These are phyloP conservation scores for Apodemia mormo DNA, from an alignment of 2,888 invertebrate genomes.

Conservation along the genomic window DNA sequence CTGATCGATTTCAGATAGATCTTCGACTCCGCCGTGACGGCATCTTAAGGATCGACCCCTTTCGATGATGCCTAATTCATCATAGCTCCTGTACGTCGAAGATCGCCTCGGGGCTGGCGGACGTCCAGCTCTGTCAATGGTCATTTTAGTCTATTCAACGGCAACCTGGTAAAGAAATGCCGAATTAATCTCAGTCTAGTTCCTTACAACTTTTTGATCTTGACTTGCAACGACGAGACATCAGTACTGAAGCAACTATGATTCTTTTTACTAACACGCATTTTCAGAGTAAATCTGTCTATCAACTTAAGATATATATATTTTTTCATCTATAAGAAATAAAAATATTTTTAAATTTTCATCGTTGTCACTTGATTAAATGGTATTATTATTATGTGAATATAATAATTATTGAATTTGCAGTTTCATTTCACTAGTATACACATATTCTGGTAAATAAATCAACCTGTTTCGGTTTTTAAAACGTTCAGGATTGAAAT, in stretches of 20 bases:
- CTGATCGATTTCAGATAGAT: conserved; percentile 46
- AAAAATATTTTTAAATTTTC: too few species aligned
- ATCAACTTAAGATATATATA: too few species aligned
- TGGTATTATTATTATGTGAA: too few species aligned
- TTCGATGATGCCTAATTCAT: conserved; percentile 69
- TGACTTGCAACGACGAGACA: conserved; percentile 35
- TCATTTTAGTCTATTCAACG: conserved; percentile 57
- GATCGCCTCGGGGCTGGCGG: conserved; percentile 70
- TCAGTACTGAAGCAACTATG: background rate
- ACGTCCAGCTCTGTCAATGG: conserved; percentile 69
- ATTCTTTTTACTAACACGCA: too few species aligned
- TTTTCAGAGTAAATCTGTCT: too few species aligned
- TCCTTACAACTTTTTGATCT: conserved; percentile 30
- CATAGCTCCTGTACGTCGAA: conserved; percentile 76
- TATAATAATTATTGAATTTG: too few species aligned
- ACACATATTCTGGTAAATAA: too few species aligned
- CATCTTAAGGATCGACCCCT: conserved; percentile 63
- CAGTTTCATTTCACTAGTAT: too few species aligned
- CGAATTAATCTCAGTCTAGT: conserved; percentile 35
- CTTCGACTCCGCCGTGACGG: conserved; percentile 70
- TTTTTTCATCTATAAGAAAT: too few species aligned
- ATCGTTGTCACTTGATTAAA: too few species aligned
- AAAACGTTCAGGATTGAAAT: too few species aligned
- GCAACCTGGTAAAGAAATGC: conserved; percentile 66
- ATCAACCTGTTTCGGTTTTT: too few species aligned